These are phyloP conservation scores for Sciurus vulgaris DNA, from an alignment of 2,797 vertebrate species.

Conservation along the genomic window DNA sequence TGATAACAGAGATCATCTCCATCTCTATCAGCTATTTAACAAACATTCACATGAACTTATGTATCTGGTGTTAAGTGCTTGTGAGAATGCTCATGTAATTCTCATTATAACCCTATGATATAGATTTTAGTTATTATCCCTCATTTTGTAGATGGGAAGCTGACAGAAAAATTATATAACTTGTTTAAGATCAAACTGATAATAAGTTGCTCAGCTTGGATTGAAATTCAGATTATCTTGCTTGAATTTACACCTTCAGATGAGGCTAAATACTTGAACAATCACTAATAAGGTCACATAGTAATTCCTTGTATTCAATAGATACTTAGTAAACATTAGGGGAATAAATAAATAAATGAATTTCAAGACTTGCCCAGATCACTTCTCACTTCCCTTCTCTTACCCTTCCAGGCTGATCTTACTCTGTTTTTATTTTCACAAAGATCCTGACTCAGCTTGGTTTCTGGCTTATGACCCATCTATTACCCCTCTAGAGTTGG, in stretches of 20 bases:
- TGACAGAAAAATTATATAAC: not conserved
- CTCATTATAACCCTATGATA: not conserved
- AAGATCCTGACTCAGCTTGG: not conserved
- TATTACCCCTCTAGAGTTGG: not conserved
- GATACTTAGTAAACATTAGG: not conserved
- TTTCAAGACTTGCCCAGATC: not conserved
- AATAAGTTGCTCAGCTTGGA: not conserved
- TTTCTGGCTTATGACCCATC: not conserved
- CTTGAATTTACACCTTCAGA: not conserved
- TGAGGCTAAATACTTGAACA: not conserved
- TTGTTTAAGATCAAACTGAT: not conserved
- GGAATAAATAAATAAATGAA: not conserved
- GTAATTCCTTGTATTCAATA: not conserved
- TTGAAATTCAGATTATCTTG: not conserved
- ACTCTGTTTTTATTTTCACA: slow-evolving; percentile 30
- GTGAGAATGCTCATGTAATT: not conserved
- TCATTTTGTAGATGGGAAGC: not conserved
- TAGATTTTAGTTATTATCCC: not conserved
- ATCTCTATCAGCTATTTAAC: not conserved
- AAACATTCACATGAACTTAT: not conserved
- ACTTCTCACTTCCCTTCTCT: not conserved
- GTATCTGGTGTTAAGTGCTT: not conserved
- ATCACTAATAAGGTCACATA: not conserved
- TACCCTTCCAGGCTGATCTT: not conserved
- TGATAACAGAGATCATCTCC: not conserved